Evolutionary conservation across 2,797 vertebrate genomes (phyloP).

Genomic region (Heteromormyrus szaboi): DNA sequence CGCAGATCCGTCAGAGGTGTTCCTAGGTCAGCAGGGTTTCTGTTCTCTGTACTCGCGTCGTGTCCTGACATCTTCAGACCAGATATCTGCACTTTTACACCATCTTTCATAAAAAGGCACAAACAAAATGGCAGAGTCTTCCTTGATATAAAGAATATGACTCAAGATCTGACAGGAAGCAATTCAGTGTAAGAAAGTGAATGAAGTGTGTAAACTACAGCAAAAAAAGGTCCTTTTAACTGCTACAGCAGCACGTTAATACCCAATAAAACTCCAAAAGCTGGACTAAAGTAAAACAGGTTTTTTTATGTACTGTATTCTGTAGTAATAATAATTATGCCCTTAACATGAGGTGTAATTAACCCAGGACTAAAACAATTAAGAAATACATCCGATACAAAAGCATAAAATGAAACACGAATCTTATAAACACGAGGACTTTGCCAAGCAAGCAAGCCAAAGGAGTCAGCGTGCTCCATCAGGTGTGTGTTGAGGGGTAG

Average conservation of each 20-base stretch:
- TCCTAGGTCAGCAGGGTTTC: neutral
- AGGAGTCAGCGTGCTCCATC: neutral
- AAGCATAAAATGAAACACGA: neutral
- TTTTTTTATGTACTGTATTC: constrained; percentile 27
- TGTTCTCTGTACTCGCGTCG: neutral
- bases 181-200: neutral
- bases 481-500: neutral
- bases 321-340: constrained; percentile 30
- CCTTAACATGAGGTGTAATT: constrained; percentile 20
- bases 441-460: neutral
- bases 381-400: neutral
- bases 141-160: neutral
- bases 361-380: constrained; percentile 30
- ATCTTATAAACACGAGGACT: neutral
- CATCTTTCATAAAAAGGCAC: neutral
- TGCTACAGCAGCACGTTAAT: neutral
- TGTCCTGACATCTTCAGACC: neutral
- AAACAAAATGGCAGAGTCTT: neutral
- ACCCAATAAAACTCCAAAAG: constrained; percentile 29
- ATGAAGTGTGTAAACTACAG: neutral
- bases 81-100: neutral
- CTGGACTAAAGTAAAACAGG: constrained; percentile 25
- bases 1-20: neutral
- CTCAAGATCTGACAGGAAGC: neutral
- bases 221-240: neutral